phyloP scores from a whole-genome alignment of 2,797 vertebrate species.

The Chaetodon trifasciatus region DNA sequence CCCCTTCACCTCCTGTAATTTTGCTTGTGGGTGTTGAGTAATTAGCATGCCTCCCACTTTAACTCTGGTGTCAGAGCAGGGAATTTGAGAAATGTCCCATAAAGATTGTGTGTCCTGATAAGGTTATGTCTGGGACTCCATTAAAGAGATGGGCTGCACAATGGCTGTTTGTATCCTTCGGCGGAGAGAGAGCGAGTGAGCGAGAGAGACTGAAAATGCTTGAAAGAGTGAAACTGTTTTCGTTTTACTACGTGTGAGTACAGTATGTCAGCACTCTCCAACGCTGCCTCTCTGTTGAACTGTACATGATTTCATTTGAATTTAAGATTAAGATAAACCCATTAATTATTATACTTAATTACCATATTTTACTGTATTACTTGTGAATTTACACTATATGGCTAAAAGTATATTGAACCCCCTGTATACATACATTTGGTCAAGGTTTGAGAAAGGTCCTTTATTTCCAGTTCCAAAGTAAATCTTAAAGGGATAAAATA shows the following conservation, averaged over 20 bases:
- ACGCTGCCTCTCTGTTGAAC: neutral
- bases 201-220: slow-evolving; percentile 18
- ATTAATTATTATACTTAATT: slow-evolving; percentile 4
- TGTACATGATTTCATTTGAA: neutral
- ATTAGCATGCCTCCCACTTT: slow-evolving; percentile 79
- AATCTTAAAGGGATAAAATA: neutral
- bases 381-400: neutral
- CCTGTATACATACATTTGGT: neutral
- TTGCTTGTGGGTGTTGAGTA: slow-evolving; percentile 80
- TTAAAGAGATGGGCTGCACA: slow-evolving; percentile 80
- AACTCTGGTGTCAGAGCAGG: slow-evolving; percentile 76
- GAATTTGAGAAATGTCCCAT: slow-evolving; percentile 86
- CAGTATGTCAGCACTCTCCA: neutral
- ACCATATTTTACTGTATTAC: neutral
- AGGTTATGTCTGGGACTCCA: slow-evolving; percentile 78
- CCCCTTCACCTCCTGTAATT: slow-evolving; percentile 77
- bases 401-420: neutral
- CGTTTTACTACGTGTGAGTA: neutral
- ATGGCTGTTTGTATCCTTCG: slow-evolving; percentile 77
- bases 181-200: slow-evolving; percentile 30
- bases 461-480: neutral
- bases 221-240: slow-evolving; percentile 29
- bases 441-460: neutral
- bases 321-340: neutral
- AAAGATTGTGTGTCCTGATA: slow-evolving; percentile 86